Conservation (phyloP, 1,140 invertebrate species). For the Drosophila orosa region DNA sequence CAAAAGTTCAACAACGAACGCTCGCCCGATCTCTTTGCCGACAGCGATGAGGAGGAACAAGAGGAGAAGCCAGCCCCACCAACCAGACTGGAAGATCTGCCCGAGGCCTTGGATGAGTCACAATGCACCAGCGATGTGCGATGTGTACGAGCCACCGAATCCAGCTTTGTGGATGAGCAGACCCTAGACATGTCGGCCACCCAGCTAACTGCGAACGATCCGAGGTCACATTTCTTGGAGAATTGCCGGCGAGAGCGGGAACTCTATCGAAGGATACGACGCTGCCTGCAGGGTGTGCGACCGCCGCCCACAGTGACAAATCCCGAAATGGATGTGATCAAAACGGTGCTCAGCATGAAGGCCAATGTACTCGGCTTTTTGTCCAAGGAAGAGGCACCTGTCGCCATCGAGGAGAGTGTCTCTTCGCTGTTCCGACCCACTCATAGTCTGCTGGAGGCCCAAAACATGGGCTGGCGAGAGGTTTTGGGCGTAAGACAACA, state of each 20-base stretch:
- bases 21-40: conserved; percentile 80
- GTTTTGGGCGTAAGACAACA: conserved; percentile 85
- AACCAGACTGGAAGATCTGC: conserved; percentile 50
- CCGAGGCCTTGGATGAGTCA: conserved; percentile 54
- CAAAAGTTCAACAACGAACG: conserved; percentile 71
- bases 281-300: conserved; percentile 85
- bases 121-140: conserved; percentile 51
- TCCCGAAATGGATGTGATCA: conserved; percentile 84
- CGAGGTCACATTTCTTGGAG: conserved; percentile 64
- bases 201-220: conserved; percentile 52
- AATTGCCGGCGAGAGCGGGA: conserved; percentile 74
- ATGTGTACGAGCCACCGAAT: conserved; percentile 59
- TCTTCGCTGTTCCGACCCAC: conserved; percentile 64
- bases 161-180: conserved; percentile 78
- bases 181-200: conserved; percentile 47
- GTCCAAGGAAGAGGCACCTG: conserved; percentile 5
- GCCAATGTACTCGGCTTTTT: conserved; percentile 74
- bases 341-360: conserved; percentile 85
- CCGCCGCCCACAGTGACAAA: conserved; percentile 88
- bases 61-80: conserved; percentile 37
- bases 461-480: conserved; percentile 84
- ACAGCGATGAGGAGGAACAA: conserved; percentile 74
- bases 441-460: conserved; percentile 75
- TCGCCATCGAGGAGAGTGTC: conserved; percentile 41
- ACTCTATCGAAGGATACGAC: conserved; percentile 71